phyloP scores from a whole-genome alignment of 2,797 vertebrate genomes.

The Lepus townsendii region DNA sequence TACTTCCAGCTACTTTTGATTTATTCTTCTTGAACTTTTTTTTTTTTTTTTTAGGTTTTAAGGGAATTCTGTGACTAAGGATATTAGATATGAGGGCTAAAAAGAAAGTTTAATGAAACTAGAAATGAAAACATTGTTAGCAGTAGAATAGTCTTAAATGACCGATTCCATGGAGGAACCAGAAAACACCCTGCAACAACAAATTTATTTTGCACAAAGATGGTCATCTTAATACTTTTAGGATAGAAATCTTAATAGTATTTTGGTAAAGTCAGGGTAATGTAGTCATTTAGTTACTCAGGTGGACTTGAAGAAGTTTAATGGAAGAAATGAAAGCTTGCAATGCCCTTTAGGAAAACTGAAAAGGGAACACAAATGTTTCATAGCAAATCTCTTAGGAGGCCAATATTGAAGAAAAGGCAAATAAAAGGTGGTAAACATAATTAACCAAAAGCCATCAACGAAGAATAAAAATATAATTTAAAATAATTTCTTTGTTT shows the following conservation, averaged over 20 bases:
- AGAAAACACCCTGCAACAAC: not conserved
- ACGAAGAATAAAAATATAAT: not conserved
- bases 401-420: not conserved
- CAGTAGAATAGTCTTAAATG: not conserved
- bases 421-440: not conserved
- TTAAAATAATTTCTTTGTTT: not conserved
- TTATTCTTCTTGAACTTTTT: not conserved
- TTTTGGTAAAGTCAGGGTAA: constrained; percentile 24
- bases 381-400: not conserved
- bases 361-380: not conserved
- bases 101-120: constrained; percentile 20
- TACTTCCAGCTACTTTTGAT: not conserved
- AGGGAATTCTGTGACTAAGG: not conserved
- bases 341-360: not conserved
- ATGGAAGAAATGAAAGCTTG: not conserved
- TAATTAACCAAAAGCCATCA: not conserved
- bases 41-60: not conserved
- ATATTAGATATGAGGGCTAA: not conserved
- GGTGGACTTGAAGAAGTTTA: not conserved
- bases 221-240: not conserved
- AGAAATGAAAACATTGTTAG: not conserved
- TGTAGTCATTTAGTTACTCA: not conserved
- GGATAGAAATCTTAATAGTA: not conserved
- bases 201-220: not conserved
- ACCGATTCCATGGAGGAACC: not conserved